Percentiles rank a stretch among this genome's conserved stretches.
phyloP scores from a whole-genome alignment of 2,113 vertebrate species.

The Boleophthalmus pectinirostris region DNA sequence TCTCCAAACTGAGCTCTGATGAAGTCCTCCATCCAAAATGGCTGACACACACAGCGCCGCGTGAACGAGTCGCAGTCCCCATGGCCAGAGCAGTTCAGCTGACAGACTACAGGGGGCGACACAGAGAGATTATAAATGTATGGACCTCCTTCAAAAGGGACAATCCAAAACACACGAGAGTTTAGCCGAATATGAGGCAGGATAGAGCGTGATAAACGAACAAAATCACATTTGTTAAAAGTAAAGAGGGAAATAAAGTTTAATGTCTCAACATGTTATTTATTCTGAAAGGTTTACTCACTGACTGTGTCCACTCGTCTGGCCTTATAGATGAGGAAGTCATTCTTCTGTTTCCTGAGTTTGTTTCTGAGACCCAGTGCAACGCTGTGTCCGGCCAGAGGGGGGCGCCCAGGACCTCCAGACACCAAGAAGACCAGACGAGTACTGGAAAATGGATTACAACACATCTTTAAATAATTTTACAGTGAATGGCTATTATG shows the following conservation, averaged over 20 bases:
- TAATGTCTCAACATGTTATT: too few relatives aligned
- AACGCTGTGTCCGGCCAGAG: slow-evolving; percentile 87
- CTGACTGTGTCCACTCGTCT: slow-evolving; percentile 90
- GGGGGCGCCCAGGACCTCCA: slow-evolving; percentile 87
- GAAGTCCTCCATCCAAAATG: slow-evolving; percentile 99
- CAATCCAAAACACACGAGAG: too few relatives aligned
- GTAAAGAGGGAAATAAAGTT: too few relatives aligned
- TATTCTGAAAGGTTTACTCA: slow-evolving; percentile 74
- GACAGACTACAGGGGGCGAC: slow-evolving; percentile 82
- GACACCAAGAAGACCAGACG: slow-evolving; percentile 95
- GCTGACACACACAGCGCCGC: slow-evolving; percentile 91
- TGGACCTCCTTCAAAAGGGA: too few relatives aligned
- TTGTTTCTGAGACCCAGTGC: slow-evolving; percentile 88
- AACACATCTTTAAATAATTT: too few relatives aligned
- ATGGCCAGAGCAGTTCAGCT: slow-evolving; percentile 94
- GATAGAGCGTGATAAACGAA: too few relatives aligned
- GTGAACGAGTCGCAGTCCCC: slow-evolving; percentile 94
- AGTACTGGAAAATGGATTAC: slow-evolving; percentile 76
- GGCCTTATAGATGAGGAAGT: slow-evolving; percentile 92
- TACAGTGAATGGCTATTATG: too few relatives aligned
- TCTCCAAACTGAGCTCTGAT: slow-evolving; percentile 87
- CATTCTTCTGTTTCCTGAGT: slow-evolving; percentile 89
- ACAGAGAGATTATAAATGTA: background rate
- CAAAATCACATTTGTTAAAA: too few relatives aligned
- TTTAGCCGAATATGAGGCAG: too few relatives aligned